phyloP scores from a whole-genome alignment of 2,888 invertebrate species.

The Erynnis tages region DNA sequence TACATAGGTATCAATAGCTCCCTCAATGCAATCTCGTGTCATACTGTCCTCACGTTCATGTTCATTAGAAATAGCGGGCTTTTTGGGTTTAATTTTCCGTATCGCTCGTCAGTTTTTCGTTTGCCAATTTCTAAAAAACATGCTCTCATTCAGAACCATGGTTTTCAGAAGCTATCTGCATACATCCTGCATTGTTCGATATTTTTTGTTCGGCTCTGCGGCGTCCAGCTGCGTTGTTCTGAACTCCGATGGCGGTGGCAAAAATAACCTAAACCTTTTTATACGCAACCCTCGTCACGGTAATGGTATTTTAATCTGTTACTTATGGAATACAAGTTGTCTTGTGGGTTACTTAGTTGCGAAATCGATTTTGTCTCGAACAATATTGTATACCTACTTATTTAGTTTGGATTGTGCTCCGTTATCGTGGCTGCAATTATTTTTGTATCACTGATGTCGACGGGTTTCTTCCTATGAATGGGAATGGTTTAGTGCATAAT shows the following conservation, averaged over 20 bases:
- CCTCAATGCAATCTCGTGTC: too few species aligned
- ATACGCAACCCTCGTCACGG: slow-evolving; percentile 24
- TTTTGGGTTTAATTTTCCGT: neutral
- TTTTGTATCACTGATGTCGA: too few species aligned
- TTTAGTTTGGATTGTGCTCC: too few species aligned
- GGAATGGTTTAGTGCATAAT: too few species aligned
- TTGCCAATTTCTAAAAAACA: neutral
- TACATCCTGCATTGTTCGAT: slow-evolving; percentile 31
- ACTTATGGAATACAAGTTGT: slow-evolving; percentile 23
- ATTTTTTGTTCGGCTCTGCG: slow-evolving; percentile 28
- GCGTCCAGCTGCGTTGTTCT: slow-evolving; percentile 35
- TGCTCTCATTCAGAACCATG: slow-evolving; percentile 9
- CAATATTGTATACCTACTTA: too few species aligned
- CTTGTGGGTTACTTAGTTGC: slow-evolving; percentile 16
- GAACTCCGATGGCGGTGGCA: slow-evolving; percentile 36
- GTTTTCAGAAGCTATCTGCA: slow-evolving; percentile 24
- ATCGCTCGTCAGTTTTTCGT: slow-evolving; percentile 1
- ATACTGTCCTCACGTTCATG: too few species aligned
- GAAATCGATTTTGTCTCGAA: slow-evolving; percentile 15
- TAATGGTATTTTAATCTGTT: slow-evolving; percentile 28
- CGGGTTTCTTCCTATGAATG: too few species aligned
- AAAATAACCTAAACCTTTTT: slow-evolving; percentile 34
- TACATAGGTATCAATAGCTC: too few species aligned
- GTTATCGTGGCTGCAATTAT: too few species aligned
- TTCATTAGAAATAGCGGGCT: neutral